A percentile compares a stretch with the other conserved stretches of the same genome.
Conservation (phyloP, 2,888 invertebrate genomes). For the Lagria hirta region DNA sequence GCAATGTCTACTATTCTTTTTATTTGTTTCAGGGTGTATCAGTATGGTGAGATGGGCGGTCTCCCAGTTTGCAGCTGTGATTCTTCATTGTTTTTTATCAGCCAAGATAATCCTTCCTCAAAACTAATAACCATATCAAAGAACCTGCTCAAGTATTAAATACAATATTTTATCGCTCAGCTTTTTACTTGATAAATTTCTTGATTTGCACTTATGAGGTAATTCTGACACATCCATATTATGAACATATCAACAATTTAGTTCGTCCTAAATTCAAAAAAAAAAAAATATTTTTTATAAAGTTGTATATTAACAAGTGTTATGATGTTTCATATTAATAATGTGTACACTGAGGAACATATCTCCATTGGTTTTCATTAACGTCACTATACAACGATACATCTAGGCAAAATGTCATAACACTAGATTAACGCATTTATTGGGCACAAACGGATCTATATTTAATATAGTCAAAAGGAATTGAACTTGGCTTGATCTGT, state of each 20-base stretch:
- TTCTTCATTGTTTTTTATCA: conserved; percentile 50
- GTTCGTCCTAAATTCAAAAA: conserved; percentile 20
- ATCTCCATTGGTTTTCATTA: too few species aligned
- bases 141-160: conserved; percentile 37
- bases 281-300: conserved; percentile 23
- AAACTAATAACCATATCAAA: conserved; percentile 46
- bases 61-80: conserved; percentile 50
- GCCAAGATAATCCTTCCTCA: conserved; percentile 45
- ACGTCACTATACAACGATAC: too few species aligned
- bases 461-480: too few species aligned
- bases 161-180: conserved; percentile 37
- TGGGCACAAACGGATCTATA: too few species aligned
- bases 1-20: too few species aligned
- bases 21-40: conserved; percentile 52
- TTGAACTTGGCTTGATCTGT: too few species aligned
- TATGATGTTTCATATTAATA: conserved; percentile 28
- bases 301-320: conserved; percentile 18
- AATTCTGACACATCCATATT: conserved; percentile 18
- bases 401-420: too few species aligned
- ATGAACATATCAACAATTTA: conserved; percentile 21
- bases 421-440: too few species aligned
- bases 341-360: too few species aligned
- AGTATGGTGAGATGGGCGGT: conserved; percentile 50
- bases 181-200: conserved; percentile 25
- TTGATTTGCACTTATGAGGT: conserved; percentile 7